phyloP scores from a whole-genome alignment of 2,113 vertebrate species.

The Egretta garzetta region DNA sequence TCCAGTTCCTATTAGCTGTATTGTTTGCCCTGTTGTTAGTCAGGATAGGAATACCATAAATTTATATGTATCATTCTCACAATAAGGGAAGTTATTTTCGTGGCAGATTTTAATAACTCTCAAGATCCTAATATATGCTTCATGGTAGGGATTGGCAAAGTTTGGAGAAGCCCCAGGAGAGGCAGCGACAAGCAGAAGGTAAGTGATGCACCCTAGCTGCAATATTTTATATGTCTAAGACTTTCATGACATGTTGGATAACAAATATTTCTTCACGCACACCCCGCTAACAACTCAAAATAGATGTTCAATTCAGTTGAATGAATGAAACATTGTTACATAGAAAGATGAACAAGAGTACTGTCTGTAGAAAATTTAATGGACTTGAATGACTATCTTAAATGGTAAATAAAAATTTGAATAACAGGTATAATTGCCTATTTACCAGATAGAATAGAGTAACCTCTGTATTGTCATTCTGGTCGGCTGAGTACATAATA shows the following conservation, averaged over 20 bases:
- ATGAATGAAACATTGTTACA: neutral
- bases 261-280: neutral
- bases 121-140: neutral
- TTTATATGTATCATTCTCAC: neutral
- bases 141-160: neutral
- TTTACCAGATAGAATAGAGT: constrained; percentile 1
- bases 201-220: neutral
- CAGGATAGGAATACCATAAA: neutral
- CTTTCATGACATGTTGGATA: neutral
- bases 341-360: neutral
- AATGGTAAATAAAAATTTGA: constrained; percentile 27
- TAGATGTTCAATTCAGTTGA: neutral
- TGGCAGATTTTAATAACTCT: neutral
- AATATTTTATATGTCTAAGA: neutral
- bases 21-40: neutral
- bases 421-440: constrained; percentile 21
- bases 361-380: neutral
- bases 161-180: neutral
- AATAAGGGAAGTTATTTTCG: neutral
- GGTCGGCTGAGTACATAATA: constrained; percentile 14
- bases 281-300: neutral
- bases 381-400: neutral
- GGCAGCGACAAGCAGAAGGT: neutral
- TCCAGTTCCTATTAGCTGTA: neutral
- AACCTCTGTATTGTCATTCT: constrained; percentile 34